phyloP scores from a whole-genome alignment of 2,113 vertebrate genomes.

The Odocoileus virginianus region DNA sequence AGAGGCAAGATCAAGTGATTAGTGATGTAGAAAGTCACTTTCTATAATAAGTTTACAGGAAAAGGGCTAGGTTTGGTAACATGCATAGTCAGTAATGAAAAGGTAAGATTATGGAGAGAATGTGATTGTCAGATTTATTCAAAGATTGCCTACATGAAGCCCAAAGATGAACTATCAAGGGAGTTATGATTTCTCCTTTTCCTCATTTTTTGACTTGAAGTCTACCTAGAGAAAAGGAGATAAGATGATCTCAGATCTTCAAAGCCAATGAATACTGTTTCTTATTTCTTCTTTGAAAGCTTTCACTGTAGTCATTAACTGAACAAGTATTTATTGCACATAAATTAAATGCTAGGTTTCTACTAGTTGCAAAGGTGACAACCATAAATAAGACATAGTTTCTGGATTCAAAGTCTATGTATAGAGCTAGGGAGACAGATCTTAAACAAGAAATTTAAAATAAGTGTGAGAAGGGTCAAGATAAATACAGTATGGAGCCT shows the following conservation, averaged over 20 bases:
- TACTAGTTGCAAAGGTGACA: neutral
- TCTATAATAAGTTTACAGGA: neutral
- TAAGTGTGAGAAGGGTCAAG: neutral
- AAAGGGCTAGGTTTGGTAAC: neutral
- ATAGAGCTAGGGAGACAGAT: neutral
- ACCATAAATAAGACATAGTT: neutral
- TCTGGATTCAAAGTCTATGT: neutral
- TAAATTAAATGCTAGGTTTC: neutral
- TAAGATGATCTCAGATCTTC: neutral
- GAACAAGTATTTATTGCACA: neutral
- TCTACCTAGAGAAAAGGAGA: neutral
- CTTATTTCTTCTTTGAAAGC: conserved; percentile 31
- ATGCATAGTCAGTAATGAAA: neutral
- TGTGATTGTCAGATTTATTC: neutral
- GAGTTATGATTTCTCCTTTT: neutral
- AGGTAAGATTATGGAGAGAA: neutral
- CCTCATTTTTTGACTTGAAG: neutral
- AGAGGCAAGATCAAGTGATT: neutral
- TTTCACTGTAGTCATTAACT: neutral
- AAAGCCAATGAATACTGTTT: neutral
- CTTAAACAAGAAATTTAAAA: conserved; percentile 3
- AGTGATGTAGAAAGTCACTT: neutral
- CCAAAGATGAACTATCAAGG: neutral
- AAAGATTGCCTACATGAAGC: neutral
- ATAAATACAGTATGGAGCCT: neutral